phyloP scores from a whole-genome alignment of 2,797 vertebrate genomes.

The Silurus aristotelis region DNA sequence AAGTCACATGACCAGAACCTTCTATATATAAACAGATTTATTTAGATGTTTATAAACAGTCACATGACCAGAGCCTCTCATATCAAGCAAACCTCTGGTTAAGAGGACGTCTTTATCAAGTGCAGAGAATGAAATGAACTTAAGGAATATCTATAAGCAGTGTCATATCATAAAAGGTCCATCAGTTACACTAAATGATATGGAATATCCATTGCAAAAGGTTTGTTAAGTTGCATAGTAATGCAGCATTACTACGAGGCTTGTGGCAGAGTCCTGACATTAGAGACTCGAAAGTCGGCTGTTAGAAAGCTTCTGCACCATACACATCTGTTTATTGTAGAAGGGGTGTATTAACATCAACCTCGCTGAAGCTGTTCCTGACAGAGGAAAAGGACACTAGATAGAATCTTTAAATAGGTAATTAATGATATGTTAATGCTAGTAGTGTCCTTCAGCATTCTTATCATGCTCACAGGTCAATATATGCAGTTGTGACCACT shows the following conservation, averaged over 20 bases:
- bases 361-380: neutral
- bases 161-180: neutral
- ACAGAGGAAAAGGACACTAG: neutral
- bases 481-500: neutral
- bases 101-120: neutral
- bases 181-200: neutral
- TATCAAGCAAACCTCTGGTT: neutral
- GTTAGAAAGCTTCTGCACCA: neutral
- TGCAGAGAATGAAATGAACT: neutral
- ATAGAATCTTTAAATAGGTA: neutral
- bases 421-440: neutral
- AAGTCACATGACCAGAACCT: too few relatives aligned
- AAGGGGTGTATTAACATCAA: neutral
- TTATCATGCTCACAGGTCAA: neutral
- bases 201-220: neutral
- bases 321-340: neutral
- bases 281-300: neutral
- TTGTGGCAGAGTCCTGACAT: neutral
- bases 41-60: neutral
- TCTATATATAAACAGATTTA: neutral
- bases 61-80: neutral
- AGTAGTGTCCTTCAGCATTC: neutral
- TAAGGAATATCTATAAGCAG: neutral
- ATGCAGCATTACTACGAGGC: neutral
- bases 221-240: neutral